Base-by-base conservation (phyloP, 1,140 invertebrate genomes). In the Saccostrea cuccullata region DNA sequence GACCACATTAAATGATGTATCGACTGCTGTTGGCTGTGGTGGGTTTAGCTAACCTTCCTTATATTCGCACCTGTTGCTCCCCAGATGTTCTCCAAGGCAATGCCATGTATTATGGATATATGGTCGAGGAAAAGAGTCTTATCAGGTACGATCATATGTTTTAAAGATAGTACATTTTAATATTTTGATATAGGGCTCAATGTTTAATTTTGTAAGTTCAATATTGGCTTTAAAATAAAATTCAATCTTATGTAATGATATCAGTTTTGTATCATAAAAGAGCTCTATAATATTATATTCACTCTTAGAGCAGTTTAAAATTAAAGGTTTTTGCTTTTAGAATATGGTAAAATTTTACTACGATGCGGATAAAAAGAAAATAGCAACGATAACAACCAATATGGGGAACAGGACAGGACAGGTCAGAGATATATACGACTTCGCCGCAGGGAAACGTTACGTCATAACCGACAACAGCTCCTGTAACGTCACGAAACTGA, bases 311-410 rank as follows among this genome's bases (percentile, higher is more conserved):
- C 3, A 60, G 17, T 20, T 20, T 64, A n/a, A 64, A 20, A 77
- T 30, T 30, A 26, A 77, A 36, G 30, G 26, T 30, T 15, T 77
- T 40, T 64, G 17, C 15, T 64, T 77, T 77, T 30, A 77, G 70
- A 77, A 77, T 15, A 77, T 77, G 70, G 11, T 30, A 15, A 77
- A 77, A 36, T 36, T 77, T 13, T 77, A 77, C 26, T 77, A 77
- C 26, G 70, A 77, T 26, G 70, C 23, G 26, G 70, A 77, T 30
- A 26, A 77, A 77, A 30, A 30, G 30, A 77, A 77, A 36, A 11
- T 77, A 15, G 30, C 70, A 11, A 77, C 5, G 30, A 36, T 30
- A 26, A 77, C 70, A 15, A 3, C 9, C 70, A 77, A 12, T 11
- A 77, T 77, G 70, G 70, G 70, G 58, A 64, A 64, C 17, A 64